Conservation (phyloP, 2,113 vertebrate species). For the Pseudopodoces humilis region DNA sequence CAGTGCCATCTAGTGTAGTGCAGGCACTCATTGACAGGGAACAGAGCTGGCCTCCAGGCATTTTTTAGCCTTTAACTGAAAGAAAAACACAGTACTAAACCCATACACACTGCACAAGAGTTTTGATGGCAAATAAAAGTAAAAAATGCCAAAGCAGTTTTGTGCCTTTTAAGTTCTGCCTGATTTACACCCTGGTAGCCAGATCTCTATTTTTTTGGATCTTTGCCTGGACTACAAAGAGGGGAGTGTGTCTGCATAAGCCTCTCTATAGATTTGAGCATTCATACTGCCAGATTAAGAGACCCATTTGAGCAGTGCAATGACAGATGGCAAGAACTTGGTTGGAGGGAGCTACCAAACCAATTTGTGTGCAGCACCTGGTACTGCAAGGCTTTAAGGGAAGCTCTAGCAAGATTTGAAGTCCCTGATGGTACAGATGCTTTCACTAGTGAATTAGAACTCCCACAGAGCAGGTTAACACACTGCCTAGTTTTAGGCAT, state of each 20-base stretch:
- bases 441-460: neutral
- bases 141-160: neutral
- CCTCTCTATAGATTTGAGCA: neutral
- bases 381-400: neutral
- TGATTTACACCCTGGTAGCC: neutral
- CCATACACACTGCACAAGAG: neutral
- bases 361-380: constrained; percentile 46
- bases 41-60: neutral
- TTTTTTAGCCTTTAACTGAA: neutral
- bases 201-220: neutral
- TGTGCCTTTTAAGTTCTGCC: neutral
- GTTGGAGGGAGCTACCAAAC: constrained; percentile 55
- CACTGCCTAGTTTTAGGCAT: neutral
- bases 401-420: neutral
- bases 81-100: neutral
- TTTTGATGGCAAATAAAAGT: neutral
- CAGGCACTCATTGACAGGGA: neutral
- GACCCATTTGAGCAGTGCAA: constrained; percentile 20
- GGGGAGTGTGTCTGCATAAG: neutral
- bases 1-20: constrained; percentile 59
- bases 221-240: neutral
- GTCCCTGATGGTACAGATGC: neutral
- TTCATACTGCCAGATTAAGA: neutral
- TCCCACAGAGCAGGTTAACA: neutral
- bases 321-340: constrained; percentile 58